Evolutionary conservation across 2,797 vertebrate species (phyloP).

Genomic region (Simalia tracyae): DNA sequence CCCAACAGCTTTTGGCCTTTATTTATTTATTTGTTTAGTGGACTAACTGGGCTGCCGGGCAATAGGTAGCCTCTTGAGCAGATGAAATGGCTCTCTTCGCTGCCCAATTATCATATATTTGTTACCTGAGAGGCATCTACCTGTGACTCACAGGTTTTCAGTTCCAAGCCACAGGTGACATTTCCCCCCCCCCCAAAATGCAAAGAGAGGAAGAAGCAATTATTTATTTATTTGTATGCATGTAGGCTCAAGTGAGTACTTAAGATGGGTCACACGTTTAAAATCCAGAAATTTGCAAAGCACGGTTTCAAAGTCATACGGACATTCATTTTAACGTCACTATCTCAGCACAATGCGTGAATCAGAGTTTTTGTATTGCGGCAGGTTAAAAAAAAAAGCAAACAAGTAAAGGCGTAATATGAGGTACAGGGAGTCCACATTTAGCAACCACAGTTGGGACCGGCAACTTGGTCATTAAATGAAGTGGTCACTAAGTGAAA

Average conservation of each 20-base stretch:
- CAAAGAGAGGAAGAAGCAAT: neutral
- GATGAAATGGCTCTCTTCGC: neutral
- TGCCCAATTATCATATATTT: neutral
- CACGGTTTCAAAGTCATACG: neutral
- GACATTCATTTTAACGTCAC: neutral
- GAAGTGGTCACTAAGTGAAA: neutral
- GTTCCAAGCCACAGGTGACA: neutral
- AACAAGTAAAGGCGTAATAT: neutral
- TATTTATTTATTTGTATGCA: neutral
- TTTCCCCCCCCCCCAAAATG: neutral
- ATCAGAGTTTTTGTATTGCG: neutral
- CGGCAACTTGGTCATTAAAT: neutral
- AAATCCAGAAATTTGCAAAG: neutral
- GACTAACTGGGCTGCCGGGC: neutral
- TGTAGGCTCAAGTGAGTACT: neutral
- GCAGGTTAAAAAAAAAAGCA: neutral
- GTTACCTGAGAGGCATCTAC: neutral
- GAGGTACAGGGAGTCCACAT: neutral
- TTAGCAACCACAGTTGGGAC: neutral
- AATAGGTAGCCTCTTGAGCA: neutral
- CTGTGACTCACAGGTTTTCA: no score
- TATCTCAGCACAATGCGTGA: neutral
- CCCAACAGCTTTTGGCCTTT: neutral
- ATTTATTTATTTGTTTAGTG: neutral
- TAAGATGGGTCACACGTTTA: neutral